These are phyloP conservation scores for Danio kyathit DNA, from an alignment of 2,797 vertebrate species.

Conservation along the genomic window DNA sequence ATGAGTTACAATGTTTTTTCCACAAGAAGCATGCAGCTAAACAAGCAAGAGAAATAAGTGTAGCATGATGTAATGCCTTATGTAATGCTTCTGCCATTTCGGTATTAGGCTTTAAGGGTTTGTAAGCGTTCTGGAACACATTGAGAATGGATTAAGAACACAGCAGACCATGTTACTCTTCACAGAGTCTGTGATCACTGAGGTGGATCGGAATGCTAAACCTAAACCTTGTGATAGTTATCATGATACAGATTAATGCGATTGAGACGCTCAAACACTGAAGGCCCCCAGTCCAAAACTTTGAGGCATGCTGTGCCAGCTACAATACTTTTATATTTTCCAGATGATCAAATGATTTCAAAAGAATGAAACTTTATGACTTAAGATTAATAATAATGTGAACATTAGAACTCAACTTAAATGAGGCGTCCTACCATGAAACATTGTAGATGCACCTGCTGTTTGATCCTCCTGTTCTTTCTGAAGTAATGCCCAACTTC, in stretches of 20 bases:
- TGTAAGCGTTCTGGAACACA: not conserved
- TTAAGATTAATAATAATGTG: too few species aligned
- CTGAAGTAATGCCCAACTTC: not conserved
- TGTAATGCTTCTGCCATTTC: not conserved
- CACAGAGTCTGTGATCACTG: slow-evolving; percentile 48
- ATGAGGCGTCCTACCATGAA: slow-evolving; percentile 14
- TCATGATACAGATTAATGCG: slow-evolving; percentile 53
- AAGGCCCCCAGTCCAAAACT: not conserved
- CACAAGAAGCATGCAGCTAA: not conserved
- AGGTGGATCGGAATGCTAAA: slow-evolving; percentile 59
- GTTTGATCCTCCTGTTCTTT: slow-evolving; percentile 4
- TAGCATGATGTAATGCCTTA: not conserved
- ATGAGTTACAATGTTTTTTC: too few species aligned
- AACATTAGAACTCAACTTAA: not conserved
- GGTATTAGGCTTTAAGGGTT: not conserved
- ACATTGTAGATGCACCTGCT: not conserved
- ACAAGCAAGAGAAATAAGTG: not conserved
- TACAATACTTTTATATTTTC: slow-evolving; percentile 19
- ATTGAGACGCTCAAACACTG: not conserved
- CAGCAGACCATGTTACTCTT: slow-evolving; percentile 4
- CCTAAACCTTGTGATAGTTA: slow-evolving; percentile 55
- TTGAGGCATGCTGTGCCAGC: slow-evolving; percentile 24
- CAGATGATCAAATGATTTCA: slow-evolving; percentile 34
- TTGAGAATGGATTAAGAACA: not conserved
- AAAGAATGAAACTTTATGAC: slow-evolving; percentile 11